Conservation (phyloP, 2,113 vertebrate genomes). For the Pseudolaguvia tuberculata region DNA sequence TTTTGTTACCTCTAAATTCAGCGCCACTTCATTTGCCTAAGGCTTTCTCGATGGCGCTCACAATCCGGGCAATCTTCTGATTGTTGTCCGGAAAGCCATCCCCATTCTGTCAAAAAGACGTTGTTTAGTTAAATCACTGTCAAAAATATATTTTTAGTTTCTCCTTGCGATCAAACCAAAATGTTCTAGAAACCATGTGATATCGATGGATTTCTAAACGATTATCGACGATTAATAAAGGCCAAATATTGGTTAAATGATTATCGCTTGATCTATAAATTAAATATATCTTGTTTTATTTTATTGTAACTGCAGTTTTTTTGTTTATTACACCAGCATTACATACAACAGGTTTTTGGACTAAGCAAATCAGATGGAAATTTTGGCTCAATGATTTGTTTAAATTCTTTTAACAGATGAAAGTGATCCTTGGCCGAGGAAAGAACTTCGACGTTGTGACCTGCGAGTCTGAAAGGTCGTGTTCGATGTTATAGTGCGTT, state of each 20-base stretch:
- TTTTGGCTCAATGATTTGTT: background rate
- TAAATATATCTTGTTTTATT: background rate
- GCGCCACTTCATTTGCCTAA: constrained; percentile 42
- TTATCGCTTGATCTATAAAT: no score
- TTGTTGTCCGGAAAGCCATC: constrained; percentile 48
- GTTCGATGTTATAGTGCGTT: background rate
- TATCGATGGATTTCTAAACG: no score
- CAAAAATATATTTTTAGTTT: no score
- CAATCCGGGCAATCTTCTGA: constrained; percentile 37
- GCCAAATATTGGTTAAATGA: no score
- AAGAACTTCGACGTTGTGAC: background rate
- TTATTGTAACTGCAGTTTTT: background rate
- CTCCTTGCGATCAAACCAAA: no score
- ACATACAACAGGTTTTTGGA: background rate
- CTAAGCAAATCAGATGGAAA: background rate
- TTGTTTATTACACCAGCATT: background rate
- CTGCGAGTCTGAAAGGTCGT: background rate
- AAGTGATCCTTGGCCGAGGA: no score
- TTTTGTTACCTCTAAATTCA: constrained; percentile 43
- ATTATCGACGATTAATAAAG: no score
- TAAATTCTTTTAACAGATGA: no score
- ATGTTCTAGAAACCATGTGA: no score
- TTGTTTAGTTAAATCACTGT: no score
- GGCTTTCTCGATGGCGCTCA: constrained; percentile 46
- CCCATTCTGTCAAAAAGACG: constrained; percentile 43